Evolutionary conservation across 1,140 invertebrate genomes (phyloP), one percentile per base, ranked within the genome.

Genomic region (Kradibia gibbosae): DNA sequence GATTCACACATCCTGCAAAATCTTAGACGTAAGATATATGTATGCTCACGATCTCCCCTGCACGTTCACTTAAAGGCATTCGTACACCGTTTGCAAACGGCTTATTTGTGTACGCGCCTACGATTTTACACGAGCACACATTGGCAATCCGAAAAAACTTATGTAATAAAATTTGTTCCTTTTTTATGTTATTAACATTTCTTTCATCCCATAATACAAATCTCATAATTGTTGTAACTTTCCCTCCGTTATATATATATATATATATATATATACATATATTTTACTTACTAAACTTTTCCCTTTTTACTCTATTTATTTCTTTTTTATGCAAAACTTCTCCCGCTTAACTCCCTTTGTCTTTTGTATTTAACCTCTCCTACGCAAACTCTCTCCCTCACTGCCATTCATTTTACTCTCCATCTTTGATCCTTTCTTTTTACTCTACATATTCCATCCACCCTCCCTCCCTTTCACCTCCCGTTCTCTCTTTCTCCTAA

Each of bases 321-420:
- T 7, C 20, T 39, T 3, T 17, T 31, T 48, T 31, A 7, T 22
- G 15, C 48, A 0, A 25, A 48, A 31, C 17, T 31, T 31, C 25
- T 48, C n/a, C 3, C 2, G 10, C 48, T n/a, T 31, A 45, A 48
- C 42, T 48, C 39, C 31, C 70, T 71, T 71, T 48, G 42, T 71
- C 70, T 71, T 48, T 48, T 13, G 39, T 4, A 28, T 42, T 42
- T n/a, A 1, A n/a, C 4, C 28, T 60, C 34, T 42, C 31, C 15
- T 55, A 74, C 31, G 1, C 34, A 36, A 20, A 42, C 73, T 22
- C 11, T 48, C 25, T 36, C 57, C 15, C n/a, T 65, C 55, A 0
- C 55, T 42, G 25, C 73, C 73, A 75, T 75, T 75, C 48, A 74
- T 74, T 75, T 34, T 45, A 45, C 34, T 76, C 74, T 45, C 57